Base-by-base conservation (phyloP, 2,888 invertebrate genomes). In the Emmelina monodactyla region DNA sequence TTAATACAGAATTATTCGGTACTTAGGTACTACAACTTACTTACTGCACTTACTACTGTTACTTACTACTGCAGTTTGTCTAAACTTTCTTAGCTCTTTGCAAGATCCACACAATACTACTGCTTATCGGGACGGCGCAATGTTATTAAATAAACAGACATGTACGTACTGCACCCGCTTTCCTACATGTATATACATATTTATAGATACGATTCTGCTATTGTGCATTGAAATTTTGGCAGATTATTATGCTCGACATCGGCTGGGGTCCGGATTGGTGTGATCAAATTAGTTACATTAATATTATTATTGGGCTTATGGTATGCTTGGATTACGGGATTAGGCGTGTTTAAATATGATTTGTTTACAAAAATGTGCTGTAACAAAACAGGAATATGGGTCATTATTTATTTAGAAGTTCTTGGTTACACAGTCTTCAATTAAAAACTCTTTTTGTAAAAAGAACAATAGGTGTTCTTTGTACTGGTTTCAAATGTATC, bases 141-240 rank as follows among this genome's bases (percentile, higher is more conserved):
- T 60, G 63, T 66, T 72, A 71, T 72, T 73, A 70, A 70, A 71
- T 73, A 75, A 72, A 72, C 70, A 71, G 57, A 47, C 49, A 52
- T 43, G 36, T 37, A 37, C 38, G 42, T 44, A 51, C 51, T 54
- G 55, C 60, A 58, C 53, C 51, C 51, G 49, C 53, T 51, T 49
- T 58, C 48, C 50, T 53, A 47, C 51, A 25, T 59, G 56, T 57
- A 53, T 52, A 32, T 38, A 47, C 25, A 11, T 25, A 25, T 25
- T n/a, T n/a, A n/a, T n/a, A n/a, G n/a, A n/a, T n/a, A n/a, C n/a
- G n/a, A n/a, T n/a, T n/a, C n/a, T n/a, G n/a, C n/a, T n/a, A 25
- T 25, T 25, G 25, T 25, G 25, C 25, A 7, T 25, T 25, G 25
- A 3, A 25, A 7, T 25, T 4, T 10, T 25, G 25, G 9, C 11